phyloP scores from a whole-genome alignment of 2,888 invertebrate genomes.

The Pachliopta kotzebuea region DNA sequence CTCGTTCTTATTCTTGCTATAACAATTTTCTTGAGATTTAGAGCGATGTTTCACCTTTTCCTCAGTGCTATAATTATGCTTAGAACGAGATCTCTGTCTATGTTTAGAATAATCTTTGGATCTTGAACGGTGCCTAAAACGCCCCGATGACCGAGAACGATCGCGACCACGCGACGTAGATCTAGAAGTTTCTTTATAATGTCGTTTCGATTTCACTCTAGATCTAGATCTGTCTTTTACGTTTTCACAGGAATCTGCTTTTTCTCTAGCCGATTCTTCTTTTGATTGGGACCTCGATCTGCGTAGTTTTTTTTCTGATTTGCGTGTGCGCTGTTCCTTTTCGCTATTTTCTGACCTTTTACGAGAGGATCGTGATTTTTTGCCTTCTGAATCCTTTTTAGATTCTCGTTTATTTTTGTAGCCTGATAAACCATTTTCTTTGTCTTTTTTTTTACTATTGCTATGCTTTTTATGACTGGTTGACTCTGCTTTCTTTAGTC shows the following conservation, averaged over 20 bases:
- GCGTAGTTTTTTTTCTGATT: slow-evolving; percentile 50
- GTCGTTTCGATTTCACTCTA: slow-evolving; percentile 49
- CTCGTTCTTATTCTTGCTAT: slow-evolving; percentile 66
- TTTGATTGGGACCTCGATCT: slow-evolving; percentile 52
- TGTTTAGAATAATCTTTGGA: slow-evolving; percentile 37
- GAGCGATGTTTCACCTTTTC: slow-evolving; percentile 60
- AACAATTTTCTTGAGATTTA: slow-evolving; percentile 61
- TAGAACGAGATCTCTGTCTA: slow-evolving; percentile 41
- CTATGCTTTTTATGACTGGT: slow-evolving; percentile 36
- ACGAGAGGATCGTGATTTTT: slow-evolving; percentile 58
- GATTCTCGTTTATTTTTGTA: slow-evolving; percentile 57
- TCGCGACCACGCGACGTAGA: slow-evolving; percentile 51
- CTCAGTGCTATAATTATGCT: slow-evolving; percentile 47
- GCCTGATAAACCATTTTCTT: slow-evolving; percentile 43
- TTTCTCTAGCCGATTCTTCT: slow-evolving; percentile 53
- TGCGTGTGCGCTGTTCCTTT: slow-evolving; percentile 53
- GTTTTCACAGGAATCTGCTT: slow-evolving; percentile 51
- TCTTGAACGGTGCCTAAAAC: slow-evolving; percentile 39
- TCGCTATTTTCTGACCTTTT: slow-evolving; percentile 56
- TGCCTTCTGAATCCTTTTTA: slow-evolving; percentile 55
- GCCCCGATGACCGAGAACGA: slow-evolving; percentile 46
- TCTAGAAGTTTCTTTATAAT: slow-evolving; percentile 52
- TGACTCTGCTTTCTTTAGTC: slow-evolving; percentile 37
- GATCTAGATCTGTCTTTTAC: slow-evolving; percentile 56
- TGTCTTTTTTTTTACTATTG: slow-evolving; percentile 48